Conservation (phyloP, 2,888 invertebrate genomes). For the Apodemia hepburni region DNA sequence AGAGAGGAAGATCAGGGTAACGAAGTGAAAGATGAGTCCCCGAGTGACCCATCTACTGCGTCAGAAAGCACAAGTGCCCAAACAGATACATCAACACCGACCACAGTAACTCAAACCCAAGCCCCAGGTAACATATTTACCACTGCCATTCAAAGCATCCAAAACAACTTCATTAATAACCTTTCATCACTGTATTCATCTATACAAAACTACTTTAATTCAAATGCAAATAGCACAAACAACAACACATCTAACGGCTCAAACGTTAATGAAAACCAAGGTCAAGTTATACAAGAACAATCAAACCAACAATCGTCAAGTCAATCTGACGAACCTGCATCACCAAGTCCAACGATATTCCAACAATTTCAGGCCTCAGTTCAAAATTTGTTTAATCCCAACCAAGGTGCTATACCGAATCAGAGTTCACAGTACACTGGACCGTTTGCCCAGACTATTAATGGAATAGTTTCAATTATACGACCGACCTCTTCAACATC, state of each 20-base stretch:
- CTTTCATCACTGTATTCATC: too few relatives aligned
- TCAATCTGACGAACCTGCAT: conserved; percentile 3
- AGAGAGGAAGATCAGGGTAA: conserved; percentile 43
- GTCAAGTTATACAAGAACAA: too few relatives aligned
- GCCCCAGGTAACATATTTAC: not conserved
- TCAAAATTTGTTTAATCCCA: not conserved
- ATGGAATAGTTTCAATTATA: not conserved
- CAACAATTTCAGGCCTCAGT: not conserved
- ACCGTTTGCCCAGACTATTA: not conserved
- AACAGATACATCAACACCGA: not conserved
- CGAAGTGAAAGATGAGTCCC: conserved; percentile 27
- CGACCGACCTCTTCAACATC: conserved; percentile 1
- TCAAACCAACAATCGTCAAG: not conserved
- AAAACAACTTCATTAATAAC: too few relatives aligned
- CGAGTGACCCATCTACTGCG: not conserved
- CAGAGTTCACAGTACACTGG: not conserved
- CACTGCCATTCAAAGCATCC: too few relatives aligned
- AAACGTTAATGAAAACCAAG: too few relatives aligned
- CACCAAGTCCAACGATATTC: not conserved
- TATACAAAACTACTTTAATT: too few relatives aligned
- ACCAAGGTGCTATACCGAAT: not conserved
- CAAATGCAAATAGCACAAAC: not conserved
- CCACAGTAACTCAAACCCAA: not conserved
- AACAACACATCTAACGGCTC: not conserved
- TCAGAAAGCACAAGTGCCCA: not conserved